Conservation (phyloP, 2,888 invertebrate species). For the Empis stercorea region DNA sequence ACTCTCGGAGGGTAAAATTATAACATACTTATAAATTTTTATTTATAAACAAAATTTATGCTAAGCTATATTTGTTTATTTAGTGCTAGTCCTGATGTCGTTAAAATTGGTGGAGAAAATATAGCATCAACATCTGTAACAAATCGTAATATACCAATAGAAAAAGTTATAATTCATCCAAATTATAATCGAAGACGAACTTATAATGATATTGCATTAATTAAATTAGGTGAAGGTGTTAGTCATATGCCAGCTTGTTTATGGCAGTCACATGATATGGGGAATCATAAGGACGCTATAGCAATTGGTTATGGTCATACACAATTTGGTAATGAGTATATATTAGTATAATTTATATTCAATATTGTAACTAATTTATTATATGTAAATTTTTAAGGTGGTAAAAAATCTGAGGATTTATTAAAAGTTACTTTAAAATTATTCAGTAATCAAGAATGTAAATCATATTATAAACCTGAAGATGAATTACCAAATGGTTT, state of each 20-base stretch:
- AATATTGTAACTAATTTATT: no score
- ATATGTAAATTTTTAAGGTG: not conserved
- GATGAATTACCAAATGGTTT: constrained; percentile 1
- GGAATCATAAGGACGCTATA: not conserved
- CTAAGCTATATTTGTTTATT: not conserved
- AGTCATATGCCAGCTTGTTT: not conserved
- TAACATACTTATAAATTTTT: not conserved
- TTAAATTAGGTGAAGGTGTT: not conserved
- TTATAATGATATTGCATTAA: constrained; percentile 6
- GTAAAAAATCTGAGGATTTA: not conserved
- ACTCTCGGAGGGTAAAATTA: constrained; percentile 2
- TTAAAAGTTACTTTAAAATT: constrained; percentile 2
- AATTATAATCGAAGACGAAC: not conserved
- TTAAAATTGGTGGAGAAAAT: constrained; percentile 1
- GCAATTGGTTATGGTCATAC: constrained; percentile 6
- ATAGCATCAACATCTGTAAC: not conserved
- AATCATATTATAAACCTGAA: not conserved
- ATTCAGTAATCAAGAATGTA: not conserved
- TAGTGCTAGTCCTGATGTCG: not conserved
- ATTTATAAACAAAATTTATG: not conserved
- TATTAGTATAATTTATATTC: not conserved
- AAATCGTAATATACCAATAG: not conserved
- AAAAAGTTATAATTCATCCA: constrained; percentile 2
- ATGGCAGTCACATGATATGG: not conserved
- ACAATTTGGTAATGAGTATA: constrained; percentile 6